A percentile compares a stretch with the other conserved stretches of the same genome.
Evolutionary conservation across 2,113 vertebrate species (phyloP).

Genomic region (Chrysochloris asiatica): DNA sequence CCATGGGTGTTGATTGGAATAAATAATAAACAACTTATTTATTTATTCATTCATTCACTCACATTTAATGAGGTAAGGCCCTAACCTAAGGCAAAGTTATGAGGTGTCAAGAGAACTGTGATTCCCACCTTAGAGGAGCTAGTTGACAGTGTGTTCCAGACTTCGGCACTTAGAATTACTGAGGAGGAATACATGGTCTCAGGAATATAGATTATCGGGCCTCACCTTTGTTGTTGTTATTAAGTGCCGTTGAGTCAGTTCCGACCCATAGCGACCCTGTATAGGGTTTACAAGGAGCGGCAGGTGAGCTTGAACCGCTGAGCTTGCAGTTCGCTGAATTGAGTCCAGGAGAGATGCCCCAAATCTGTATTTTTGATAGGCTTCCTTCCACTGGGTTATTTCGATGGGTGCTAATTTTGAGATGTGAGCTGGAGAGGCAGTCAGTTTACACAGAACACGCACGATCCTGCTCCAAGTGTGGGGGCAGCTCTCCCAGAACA

Average conservation of each 20-base stretch:
- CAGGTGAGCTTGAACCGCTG: no score
- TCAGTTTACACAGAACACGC: no score
- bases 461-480: neutral
- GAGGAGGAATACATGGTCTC: neutral
- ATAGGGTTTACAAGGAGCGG: no score
- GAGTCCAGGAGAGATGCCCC: neutral
- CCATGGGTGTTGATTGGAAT: no score
- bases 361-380: no score
- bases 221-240: no score
- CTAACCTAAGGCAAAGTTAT: neutral
- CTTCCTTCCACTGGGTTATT: neutral
- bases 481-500: neutral
- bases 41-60: no score
- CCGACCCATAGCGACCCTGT: no score
- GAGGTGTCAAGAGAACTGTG: neutral
- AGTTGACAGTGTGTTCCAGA: neutral
- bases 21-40: no score
- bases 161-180: no score
- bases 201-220: neutral
- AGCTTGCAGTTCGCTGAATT: rapidly evolving
- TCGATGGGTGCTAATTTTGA: neutral
- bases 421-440: neutral
- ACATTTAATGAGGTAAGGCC: neutral
- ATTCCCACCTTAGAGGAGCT: neutral
- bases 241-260: no score